phyloP scores from a whole-genome alignment of 2,888 invertebrate genomes.

The Mythimna ferrago region DNA sequence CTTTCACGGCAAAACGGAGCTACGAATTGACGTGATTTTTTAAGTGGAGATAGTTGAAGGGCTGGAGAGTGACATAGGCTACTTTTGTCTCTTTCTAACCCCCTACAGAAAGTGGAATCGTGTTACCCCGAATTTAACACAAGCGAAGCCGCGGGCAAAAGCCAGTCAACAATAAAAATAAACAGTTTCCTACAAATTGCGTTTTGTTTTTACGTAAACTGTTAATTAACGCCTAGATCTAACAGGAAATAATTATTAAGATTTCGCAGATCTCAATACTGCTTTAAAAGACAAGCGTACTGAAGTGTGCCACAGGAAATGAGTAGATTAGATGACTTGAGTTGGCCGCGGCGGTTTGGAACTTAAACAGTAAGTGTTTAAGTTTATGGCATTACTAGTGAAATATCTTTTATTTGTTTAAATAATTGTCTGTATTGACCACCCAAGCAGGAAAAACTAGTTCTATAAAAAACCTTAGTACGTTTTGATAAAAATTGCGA shows the following conservation, averaged over 20 bases:
- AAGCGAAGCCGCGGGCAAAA: too few relatives aligned
- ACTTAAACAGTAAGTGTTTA: conserved; percentile 17
- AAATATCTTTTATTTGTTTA: neutral
- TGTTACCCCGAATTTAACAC: too few relatives aligned
- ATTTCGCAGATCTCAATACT: neutral
- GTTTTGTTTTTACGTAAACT: neutral
- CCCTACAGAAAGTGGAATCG: too few relatives aligned
- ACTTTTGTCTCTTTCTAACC: too few relatives aligned
- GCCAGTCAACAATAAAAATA: neutral
- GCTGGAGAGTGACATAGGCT: too few relatives aligned
- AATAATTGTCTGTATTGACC: neutral
- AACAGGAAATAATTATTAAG: conserved; percentile 18
- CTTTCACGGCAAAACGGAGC: too few relatives aligned
- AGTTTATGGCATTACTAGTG: neutral
- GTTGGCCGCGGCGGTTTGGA: neutral
- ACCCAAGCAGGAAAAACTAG: too few relatives aligned
- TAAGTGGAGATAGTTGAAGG: too few relatives aligned
- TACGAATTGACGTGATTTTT: too few relatives aligned
- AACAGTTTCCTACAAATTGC: neutral
- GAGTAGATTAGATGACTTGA: conserved; percentile 11
- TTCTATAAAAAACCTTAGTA: too few relatives aligned
- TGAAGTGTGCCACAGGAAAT: conserved; percentile 25
- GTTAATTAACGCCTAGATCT: neutral
- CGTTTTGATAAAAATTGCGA: too few relatives aligned
- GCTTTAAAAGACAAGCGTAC: neutral